Conservation (phyloP, 2,797 vertebrate species). For the Paedocypris micromegethes region DNA sequence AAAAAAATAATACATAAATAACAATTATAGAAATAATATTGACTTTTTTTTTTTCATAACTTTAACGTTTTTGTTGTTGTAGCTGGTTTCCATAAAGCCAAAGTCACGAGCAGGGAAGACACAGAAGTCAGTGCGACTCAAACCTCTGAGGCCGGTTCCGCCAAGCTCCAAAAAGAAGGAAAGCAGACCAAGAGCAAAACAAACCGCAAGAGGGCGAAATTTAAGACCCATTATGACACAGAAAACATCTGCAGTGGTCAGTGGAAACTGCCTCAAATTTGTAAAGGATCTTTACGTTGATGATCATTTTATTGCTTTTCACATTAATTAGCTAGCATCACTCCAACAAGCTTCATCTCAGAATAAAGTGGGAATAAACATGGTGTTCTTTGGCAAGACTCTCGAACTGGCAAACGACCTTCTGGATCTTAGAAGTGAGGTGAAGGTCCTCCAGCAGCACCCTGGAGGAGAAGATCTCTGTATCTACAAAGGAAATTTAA, state of each 20-base stretch:
- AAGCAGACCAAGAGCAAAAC: slow-evolving; percentile 49
- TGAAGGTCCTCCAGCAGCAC: slow-evolving; percentile 90
- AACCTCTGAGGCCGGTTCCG: slow-evolving; percentile 76
- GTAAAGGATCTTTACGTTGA: neutral
- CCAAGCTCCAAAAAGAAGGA: slow-evolving; percentile 67
- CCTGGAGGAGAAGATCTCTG: slow-evolving; percentile 95
- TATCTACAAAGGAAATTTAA: slow-evolving; percentile 80
- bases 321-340: slow-evolving; percentile 65
- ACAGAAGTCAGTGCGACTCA: slow-evolving; percentile 73
- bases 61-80: slow-evolving; percentile 23
- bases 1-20: no score
- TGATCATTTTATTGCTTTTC: neutral
- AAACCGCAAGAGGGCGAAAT: slow-evolving; percentile 63
- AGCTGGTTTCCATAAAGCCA: slow-evolving; percentile 74
- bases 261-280: neutral
- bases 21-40: no score
- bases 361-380: slow-evolving; percentile 75
- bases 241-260: slow-evolving; percentile 62
- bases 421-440: slow-evolving; percentile 74
- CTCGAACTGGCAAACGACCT: slow-evolving; percentile 73
- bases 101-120: slow-evolving; percentile 80
- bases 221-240: slow-evolving; percentile 70
- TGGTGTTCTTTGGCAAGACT: slow-evolving; percentile 84
- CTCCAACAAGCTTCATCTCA: slow-evolving; percentile 67
- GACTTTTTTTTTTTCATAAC: neutral